Evolutionary conservation across 1,140 invertebrate genomes (phyloP), one percentile per base, ranked within the genome.

Genomic region (Drosophila mojavensis): DNA sequence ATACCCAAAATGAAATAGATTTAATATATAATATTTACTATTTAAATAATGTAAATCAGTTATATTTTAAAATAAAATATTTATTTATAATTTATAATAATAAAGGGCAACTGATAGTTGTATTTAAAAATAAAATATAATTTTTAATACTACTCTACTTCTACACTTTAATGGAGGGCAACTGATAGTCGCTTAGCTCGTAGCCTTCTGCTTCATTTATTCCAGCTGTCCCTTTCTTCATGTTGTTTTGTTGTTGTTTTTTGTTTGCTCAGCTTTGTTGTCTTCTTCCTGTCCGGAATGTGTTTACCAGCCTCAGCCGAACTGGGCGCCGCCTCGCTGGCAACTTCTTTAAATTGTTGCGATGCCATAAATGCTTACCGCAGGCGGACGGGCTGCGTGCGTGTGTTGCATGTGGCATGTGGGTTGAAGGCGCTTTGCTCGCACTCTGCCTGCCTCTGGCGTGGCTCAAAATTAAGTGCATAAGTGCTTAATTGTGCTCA

Each of bases 271-370:
- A 48, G 75, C 65, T 61, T 70, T 83, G 69, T 75, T 48, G 58
- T 71, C 63, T 51, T 45, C 56, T 15, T 10, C n/a, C 53, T 28
- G 28, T 28, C 47, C 48, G 79, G 67, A 85, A 81, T 86, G 81
- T 79, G 82, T 85, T 82, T 85, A 76, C 79, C 79, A 63, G 65
- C 65, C 68, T 68, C 70, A 77, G 73, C 71, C 78, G 81, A 81
- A 78, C 75, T 61, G 63, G 67, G 41, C 33, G 48, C 53, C 72
- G 63, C 65, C 48, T 56, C 65, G 70, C 70, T 54, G 82, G 79
- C 75, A 86, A 86, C 79, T 83, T 88, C 79, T 88, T 88, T 50
- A 88, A 86, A 86, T 88, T 88, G 71, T 82, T 82, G 64, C 79
- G 74, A 86, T 86, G 68, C 82, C 82, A 86, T 82, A 86, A 86